Conservation (phyloP, 2,888 invertebrate genomes). For the Limenitis camilla region DNA sequence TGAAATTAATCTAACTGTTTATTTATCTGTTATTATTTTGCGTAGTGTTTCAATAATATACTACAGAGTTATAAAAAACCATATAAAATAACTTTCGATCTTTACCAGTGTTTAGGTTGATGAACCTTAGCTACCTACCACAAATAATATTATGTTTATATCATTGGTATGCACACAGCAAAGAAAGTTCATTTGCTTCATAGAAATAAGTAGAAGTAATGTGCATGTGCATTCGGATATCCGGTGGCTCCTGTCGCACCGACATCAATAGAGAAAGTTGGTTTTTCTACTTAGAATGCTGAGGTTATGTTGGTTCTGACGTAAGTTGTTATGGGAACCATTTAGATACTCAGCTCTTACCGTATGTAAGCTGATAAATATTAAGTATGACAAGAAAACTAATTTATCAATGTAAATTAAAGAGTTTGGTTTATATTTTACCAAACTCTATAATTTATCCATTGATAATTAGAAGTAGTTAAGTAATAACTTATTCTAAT, state of each 20-base stretch:
- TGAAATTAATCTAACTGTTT: too few species aligned
- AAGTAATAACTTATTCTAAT: too few species aligned
- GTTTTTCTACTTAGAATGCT: constrained; percentile 27
- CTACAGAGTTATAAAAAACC: too few species aligned
- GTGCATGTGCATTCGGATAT: constrained; percentile 22
- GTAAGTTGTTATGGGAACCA: constrained; percentile 16
- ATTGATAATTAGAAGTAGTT: too few species aligned
- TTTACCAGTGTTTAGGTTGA: not conserved
- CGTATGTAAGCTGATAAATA: not conserved
- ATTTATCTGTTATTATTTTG: too few species aligned
- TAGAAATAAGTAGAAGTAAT: constrained; percentile 17
- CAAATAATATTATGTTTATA: constrained; percentile 4
- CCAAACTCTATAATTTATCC: too few species aligned
- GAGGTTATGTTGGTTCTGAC: constrained; percentile 10
- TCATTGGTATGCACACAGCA: constrained; percentile 8
- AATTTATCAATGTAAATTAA: too few species aligned
- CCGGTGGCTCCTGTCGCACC: constrained; percentile 15
- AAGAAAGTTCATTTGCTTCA: constrained; percentile 19
- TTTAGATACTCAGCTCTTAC: constrained; percentile 10
- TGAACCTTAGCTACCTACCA: not conserved
- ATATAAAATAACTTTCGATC: too few species aligned
- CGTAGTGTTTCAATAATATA: too few species aligned
- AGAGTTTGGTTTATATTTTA: too few species aligned
- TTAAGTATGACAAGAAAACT: too few species aligned
- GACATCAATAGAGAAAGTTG: constrained; percentile 36